Base-by-base conservation (phyloP, 92 coral and sea anemone species). In the Galaxea fascicularis region DNA sequence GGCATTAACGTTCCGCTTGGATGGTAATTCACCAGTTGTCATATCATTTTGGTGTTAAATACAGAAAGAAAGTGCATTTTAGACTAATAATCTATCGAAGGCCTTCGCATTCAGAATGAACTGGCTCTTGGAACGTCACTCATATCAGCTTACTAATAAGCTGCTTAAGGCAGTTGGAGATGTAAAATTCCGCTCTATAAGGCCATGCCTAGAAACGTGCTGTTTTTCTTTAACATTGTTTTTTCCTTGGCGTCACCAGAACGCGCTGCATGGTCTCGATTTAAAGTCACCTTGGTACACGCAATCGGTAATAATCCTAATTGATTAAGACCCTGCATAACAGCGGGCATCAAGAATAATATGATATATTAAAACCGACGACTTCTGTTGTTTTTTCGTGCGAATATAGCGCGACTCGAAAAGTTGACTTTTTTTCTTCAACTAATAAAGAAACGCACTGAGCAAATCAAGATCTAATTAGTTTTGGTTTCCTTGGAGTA, bases 81-180 rank as follows among this genome's bases (percentile, higher is more conserved):
- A 21, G 70, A 20, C 4, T 46, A 24, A 24, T 45, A 24, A 25
- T 41, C 27, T 79, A 8, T 74, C 75, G 25, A 65, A 51, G 20
- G 73, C 47, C 41, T 27, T 62, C 17, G 66, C 60, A 28, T 17
- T 77, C 27, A 60, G 30, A 49, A 29, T 67, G 56, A 51, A 66
- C 74, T 47, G 65, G 70, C 44, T 51, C 74, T 45, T 65, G 74
- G 47, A 15, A 66, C 11, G 30, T 26, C 51, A 30, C 22, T 28
- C 14, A 21, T 79, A 79, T 79, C 84, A 27, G 62, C 69, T 79
- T 78, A 49, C 84, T 67, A 20, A 18, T 66, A 79, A 79, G 84
- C 84, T 52, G 84, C 66, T 79, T 79, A 79, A n/a, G 66, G 30
- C 60, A 18, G 62, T 77, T 26, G 41, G 39, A 39, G 22, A 30